These are phyloP conservation scores for Scaptomyza pallida DNA, from an alignment of 1,140 invertebrate genomes.

Conservation along the genomic window DNA sequence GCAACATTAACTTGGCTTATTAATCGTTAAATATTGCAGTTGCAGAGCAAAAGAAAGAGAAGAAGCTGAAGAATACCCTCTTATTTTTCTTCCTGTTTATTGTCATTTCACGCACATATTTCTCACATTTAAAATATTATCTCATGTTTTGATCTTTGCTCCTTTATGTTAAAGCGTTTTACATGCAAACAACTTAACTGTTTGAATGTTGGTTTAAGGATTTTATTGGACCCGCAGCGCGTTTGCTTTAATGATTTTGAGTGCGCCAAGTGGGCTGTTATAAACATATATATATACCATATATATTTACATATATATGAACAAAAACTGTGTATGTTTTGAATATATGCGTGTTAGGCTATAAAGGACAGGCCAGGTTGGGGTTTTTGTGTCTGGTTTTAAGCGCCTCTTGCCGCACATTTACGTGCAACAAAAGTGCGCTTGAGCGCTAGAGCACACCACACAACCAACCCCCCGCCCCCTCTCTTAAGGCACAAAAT, in stretches of 20 bases:
- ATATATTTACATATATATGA: conserved; percentile 7
- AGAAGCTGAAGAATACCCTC: not conserved
- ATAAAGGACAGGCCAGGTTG: conserved; percentile 53
- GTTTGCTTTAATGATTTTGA: conserved; percentile 75
- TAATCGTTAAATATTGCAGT: conserved; percentile 58
- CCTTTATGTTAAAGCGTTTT: conserved; percentile 47
- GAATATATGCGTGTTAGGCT: conserved; percentile 50
- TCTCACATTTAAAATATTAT: not conserved
- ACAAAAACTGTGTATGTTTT: conserved; percentile 25
- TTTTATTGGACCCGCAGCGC: conserved; percentile 69
- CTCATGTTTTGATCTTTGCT: conserved; percentile 1
- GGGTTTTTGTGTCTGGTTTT: conserved; percentile 35
- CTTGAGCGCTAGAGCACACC: conserved; percentile 5
- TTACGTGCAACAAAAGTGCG: conserved; percentile 5
- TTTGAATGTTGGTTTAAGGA: conserved; percentile 41
- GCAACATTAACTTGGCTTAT: conserved; percentile 74
- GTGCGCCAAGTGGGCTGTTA: conserved; percentile 75
- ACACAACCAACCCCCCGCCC: not conserved
- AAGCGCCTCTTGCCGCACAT: conserved; percentile 47
- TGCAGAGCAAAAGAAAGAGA: not conserved
- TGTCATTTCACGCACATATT: too few species aligned
- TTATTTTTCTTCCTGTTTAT: not conserved
- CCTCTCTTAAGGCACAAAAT: not conserved
- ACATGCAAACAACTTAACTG: conserved; percentile 15
- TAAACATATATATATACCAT: conserved; percentile 76